These are phyloP conservation scores for Papilio machaon DNA, from an alignment of 1,140 invertebrate genomes.

Conservation along the genomic window DNA sequence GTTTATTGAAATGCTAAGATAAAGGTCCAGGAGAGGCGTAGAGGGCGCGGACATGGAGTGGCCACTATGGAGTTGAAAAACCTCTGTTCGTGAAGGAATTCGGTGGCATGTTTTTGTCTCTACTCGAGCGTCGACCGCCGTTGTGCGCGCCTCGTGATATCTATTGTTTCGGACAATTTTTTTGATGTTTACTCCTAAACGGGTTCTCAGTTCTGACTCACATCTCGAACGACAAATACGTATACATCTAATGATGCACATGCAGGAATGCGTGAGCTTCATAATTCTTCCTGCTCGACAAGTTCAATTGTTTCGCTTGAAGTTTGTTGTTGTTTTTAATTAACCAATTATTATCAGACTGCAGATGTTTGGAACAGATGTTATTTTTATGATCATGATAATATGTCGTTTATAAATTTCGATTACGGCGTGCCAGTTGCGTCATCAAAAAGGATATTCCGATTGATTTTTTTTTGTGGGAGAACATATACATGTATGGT, in stretches of 20 bases:
- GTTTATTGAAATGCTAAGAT: slow-evolving; percentile 22
- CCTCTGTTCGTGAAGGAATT: slow-evolving; percentile 69
- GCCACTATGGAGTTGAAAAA: slow-evolving; percentile 59
- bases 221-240: slow-evolving; percentile 31
- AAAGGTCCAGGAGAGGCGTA: slow-evolving; percentile 11
- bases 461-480: neutral
- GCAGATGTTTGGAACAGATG: slow-evolving; percentile 6
- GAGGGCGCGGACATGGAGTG: slow-evolving; percentile 25
- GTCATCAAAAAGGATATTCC: neutral
- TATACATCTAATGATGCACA: slow-evolving; percentile 28
- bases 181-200: slow-evolving; percentile 46
- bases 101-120: slow-evolving; percentile 54
- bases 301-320: slow-evolving; percentile 32
- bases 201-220: slow-evolving; percentile 33
- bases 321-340: slow-evolving; percentile 27
- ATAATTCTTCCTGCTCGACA: slow-evolving; percentile 33
- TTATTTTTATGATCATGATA: neutral
- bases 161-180: slow-evolving; percentile 47
- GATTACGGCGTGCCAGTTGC: neutral
- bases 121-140: slow-evolving; percentile 47
- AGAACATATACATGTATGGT: neutral
- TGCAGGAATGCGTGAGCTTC: slow-evolving; percentile 28
- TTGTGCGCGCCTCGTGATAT: slow-evolving; percentile 39
- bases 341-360: slow-evolving; percentile 15
- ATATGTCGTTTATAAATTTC: neutral